These are phyloP conservation scores for Spizella passerina DNA, from an alignment of 2,797 vertebrate genomes.

Conservation along the genomic window DNA sequence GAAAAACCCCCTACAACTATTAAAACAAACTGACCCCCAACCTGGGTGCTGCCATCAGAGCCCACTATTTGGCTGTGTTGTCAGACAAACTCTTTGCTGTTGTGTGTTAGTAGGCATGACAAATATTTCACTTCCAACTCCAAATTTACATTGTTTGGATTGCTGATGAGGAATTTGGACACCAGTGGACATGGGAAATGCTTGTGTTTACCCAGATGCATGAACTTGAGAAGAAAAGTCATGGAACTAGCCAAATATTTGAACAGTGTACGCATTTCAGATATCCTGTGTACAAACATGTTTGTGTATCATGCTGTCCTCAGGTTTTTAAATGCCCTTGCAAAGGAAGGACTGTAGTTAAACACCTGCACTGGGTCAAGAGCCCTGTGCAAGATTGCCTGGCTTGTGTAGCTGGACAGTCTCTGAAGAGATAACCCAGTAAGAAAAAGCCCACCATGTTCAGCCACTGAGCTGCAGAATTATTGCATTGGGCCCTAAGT, in stretches of 20 bases:
- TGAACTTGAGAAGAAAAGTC: not conserved
- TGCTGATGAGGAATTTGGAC: not conserved
- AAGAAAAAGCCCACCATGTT: rapidly evolving
- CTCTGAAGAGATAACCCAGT: not conserved
- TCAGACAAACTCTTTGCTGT: not conserved
- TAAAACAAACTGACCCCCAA: rapidly evolving
- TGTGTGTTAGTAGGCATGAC: not conserved
- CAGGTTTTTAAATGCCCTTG: not conserved
- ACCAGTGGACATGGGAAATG: not conserved
- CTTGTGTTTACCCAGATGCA: constrained; percentile 4
- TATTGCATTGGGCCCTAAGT: not conserved
- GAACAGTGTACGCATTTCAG: not conserved
- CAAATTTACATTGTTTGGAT: not conserved
- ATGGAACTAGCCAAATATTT: not conserved
- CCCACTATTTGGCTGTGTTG: rapidly evolving
- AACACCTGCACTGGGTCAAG: not conserved
- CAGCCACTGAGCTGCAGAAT: not conserved
- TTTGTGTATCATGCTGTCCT: not conserved
- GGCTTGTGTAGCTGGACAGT: not conserved
- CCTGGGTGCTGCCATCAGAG: not conserved
- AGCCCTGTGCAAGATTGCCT: not conserved
- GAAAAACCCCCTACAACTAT: rapidly evolving
- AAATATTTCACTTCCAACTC: not conserved
- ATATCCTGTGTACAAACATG: not conserved
- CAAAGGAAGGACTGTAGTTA: not conserved